Base-by-base conservation (phyloP, 1,140 invertebrate genomes). In the Sycophila sp. region DNA sequence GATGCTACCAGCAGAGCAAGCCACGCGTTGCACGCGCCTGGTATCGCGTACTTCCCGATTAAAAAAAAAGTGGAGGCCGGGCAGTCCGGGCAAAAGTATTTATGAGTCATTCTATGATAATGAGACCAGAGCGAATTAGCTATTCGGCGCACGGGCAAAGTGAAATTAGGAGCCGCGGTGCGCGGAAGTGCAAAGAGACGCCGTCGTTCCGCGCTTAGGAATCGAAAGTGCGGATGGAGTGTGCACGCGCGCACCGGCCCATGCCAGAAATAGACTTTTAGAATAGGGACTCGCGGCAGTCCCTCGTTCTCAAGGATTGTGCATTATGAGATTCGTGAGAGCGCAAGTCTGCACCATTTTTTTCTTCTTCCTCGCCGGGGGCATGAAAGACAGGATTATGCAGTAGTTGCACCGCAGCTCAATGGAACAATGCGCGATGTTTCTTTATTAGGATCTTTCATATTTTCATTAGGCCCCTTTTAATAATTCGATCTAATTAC, bases 301-400 rank as follows among this genome's bases (percentile, higher is more conserved):
- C 40, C 32, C 32, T 26, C 30, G 66, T 73, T 73, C 71, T 55
- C 71, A 73, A 64, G 71, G 56, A 73, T 65, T 56, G 34, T 47
- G 45, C 47, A 51, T 68, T 68, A 64, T 49, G 47, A 64, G 66
- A 64, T 73, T 69, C 71, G 65, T 69, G 71, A 69, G 71, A 73
- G 42, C 30, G 42, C 40, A 19, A 2, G 17, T 3, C 36, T 28
- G 26, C 11, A n/a, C n/a, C n/a, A n/a, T n/a, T n/a, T n/a, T n/a
- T n/a, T n/a, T n/a, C n/a, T n/a, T n/a, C n/a, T n/a, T n/a, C n/a
- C n/a, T n/a, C n/a, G n/a, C n/a, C n/a, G n/a, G n/a, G n/a, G n/a
- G n/a, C n/a, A n/a, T n/a, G n/a, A n/a, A n/a, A n/a, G n/a, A n/a
- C n/a, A n/a, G n/a, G n/a, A n/a, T n/a, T n/a, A n/a, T n/a, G n/a